A percentile compares a stretch with the other conserved stretches of the same genome.
These are phyloP conservation scores for Trissolcus basalis DNA, from an alignment of 1,140 invertebrate genomes.

Conservation along the genomic window DNA sequence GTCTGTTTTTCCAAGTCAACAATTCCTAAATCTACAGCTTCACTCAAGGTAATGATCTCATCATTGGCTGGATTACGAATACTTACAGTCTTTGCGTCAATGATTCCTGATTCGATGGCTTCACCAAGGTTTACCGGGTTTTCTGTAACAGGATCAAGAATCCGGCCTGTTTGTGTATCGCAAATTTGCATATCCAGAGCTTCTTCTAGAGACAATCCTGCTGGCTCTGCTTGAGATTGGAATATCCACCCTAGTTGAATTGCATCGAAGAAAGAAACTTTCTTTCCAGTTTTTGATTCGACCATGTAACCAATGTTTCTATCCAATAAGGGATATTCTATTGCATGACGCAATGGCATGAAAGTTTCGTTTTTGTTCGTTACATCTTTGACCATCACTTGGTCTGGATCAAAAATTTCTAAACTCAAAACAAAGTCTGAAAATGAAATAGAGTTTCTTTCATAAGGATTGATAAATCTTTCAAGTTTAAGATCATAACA, in stretches of 20 bases:
- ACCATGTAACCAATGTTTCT: constrained; percentile 87
- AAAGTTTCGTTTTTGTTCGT: constrained; percentile 81
- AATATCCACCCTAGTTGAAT: constrained; percentile 76
- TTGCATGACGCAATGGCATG: constrained; percentile 84
- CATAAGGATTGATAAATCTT: constrained; percentile 87
- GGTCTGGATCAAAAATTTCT: constrained; percentile 84
- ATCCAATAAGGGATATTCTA: constrained; percentile 85
- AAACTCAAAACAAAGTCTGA: constrained; percentile 85
- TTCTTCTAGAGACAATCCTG: constrained; percentile 79
- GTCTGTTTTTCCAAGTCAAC: constrained; percentile 85
- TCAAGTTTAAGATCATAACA: constrained; percentile 85
- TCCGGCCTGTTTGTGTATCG: constrained; percentile 80
- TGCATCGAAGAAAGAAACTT: constrained; percentile 90
- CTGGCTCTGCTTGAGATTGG: constrained; percentile 59
- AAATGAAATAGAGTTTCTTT: constrained; percentile 84
- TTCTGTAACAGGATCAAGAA: constrained; percentile 80
- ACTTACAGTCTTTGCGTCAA: constrained; percentile 85
- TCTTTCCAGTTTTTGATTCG: constrained; percentile 87
- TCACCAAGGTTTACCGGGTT: constrained; percentile 80
- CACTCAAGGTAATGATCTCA: constrained; percentile 83
- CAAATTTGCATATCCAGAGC: constrained; percentile 82
- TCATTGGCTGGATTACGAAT: constrained; percentile 83
- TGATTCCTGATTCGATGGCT: constrained; percentile 83
- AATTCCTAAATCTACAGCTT: constrained; percentile 86
- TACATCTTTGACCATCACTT: constrained; percentile 87